Base-by-base conservation (phyloP, 2,797 vertebrate genomes). In the Calcarius lapponicus region DNA sequence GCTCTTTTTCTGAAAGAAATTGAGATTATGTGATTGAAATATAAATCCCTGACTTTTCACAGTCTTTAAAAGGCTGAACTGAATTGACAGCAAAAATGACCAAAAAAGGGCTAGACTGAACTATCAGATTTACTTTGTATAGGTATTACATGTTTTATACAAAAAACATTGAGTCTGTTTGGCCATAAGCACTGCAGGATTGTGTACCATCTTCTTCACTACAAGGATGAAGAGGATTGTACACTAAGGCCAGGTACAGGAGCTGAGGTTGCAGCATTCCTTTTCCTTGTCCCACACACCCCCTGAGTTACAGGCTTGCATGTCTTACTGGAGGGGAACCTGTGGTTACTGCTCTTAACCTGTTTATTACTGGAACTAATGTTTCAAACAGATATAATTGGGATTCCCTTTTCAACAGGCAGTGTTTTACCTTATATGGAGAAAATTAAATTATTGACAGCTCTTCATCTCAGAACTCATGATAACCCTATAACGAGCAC, bases 1-100 rank as follows among this genome's bases (percentile, higher is more conserved):
- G 19, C 29, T 72, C 21, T 91, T 83, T 78, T 69, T 88, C 57
- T 91, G 80, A 36, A 87, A 85, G 43, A 94, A 75, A 47, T 9
- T 65, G 82, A 80, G 20, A 69, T 47, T 36, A 19, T 60, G 36
- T 75, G 60, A 56, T 28, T 78, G 51, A 45, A 83, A 61, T 91
- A 76, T 65, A 92, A 88, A 80, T 91, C 43, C 15, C 31, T 54
- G n/a, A n/a, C 17, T 92, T 94, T 96, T 89, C 85, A 51, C 70
- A n/a, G 45, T 81, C 74, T 84, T 88, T 53, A 71, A 28, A 26
- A 89, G 79, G 31, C 47, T 69, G 60, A 69, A 54, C 54, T 62
- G 87, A 80, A 64, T 7, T 84, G 89, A 58, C 80, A 83, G 72
- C 20, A 80, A 62, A 91, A 79, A 32, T 17, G 19, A 16, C 12